Conservation (phyloP, 2,113 vertebrate genomes). For the Clarias gariepinus region DNA sequence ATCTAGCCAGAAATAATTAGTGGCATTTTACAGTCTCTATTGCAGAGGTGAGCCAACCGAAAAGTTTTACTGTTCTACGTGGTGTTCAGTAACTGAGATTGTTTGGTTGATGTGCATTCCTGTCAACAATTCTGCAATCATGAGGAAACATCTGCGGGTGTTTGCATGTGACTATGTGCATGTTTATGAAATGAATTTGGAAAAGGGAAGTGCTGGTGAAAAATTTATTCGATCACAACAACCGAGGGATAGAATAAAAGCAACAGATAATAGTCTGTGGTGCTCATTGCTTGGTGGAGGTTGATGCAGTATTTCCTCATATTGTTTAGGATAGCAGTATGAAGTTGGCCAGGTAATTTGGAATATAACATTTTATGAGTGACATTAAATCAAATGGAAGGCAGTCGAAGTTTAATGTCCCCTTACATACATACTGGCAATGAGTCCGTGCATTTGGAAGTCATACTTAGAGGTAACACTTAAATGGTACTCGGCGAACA, state of each 20-base stretch:
- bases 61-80: too few relatives aligned
- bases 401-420: neutral
- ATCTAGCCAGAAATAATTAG: too few relatives aligned
- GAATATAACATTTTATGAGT: neutral
- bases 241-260: neutral
- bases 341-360: neutral
- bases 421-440: neutral
- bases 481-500: slow-evolving; percentile 10
- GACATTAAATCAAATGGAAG: neutral
- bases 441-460: neutral
- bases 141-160: neutral
- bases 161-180: neutral
- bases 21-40: neutral
- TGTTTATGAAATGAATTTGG: neutral
- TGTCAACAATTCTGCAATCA: neutral
- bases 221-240: too few relatives aligned
- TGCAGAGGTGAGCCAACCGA: too few relatives aligned
- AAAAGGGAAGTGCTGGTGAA: neutral
- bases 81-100: too few relatives aligned
- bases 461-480: neutral
- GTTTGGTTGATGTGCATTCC: too few relatives aligned
- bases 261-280: neutral
- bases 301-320: neutral
- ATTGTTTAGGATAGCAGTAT: neutral
- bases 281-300: neutral